Conservation (phyloP, 2,888 invertebrate genomes). For the Pterostichus niger region DNA sequence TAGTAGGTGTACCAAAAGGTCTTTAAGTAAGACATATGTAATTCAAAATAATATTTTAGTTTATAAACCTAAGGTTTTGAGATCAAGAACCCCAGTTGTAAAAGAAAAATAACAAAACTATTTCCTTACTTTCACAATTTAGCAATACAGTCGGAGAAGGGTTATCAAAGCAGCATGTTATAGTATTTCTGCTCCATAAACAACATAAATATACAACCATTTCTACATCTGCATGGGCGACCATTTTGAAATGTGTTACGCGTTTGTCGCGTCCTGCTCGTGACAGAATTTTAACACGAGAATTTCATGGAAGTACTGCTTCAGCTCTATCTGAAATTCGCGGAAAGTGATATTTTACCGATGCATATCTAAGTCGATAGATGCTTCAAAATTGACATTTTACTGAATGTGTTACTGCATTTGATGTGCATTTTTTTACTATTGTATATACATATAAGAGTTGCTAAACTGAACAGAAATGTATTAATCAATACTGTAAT, state of each 20-base stretch:
- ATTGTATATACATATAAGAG: neutral
- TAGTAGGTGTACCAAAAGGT: too few species aligned
- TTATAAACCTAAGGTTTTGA: neutral
- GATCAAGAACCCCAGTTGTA: conserved; percentile 12
- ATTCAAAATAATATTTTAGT: too few species aligned
- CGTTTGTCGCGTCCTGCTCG: conserved; percentile 43
- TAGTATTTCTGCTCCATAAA: conserved; percentile 24
- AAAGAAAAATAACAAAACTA: neutral
- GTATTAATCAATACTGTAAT: too few species aligned
- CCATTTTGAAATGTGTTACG: conserved; percentile 34
- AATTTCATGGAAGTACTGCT: conserved; percentile 43
- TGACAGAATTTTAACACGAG: conserved; percentile 62
- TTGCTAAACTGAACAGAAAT: too few species aligned
- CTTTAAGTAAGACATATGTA: too few species aligned
- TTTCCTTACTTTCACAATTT: neutral
- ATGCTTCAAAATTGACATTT: conserved; percentile 57
- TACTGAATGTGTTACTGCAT: conserved; percentile 34
- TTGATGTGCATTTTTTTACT: conserved; percentile 32
- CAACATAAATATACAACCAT: conserved; percentile 51
- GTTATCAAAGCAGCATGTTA: conserved; percentile 23
- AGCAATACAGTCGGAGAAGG: conserved; percentile 5
- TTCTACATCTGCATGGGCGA: conserved; percentile 33
- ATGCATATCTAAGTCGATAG: conserved; percentile 54
- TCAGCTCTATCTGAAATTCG: conserved; percentile 38
- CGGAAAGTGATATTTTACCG: conserved; percentile 39